Conservation (phyloP, 2,888 invertebrate species). For the Callosobruchus maculatus region DNA sequence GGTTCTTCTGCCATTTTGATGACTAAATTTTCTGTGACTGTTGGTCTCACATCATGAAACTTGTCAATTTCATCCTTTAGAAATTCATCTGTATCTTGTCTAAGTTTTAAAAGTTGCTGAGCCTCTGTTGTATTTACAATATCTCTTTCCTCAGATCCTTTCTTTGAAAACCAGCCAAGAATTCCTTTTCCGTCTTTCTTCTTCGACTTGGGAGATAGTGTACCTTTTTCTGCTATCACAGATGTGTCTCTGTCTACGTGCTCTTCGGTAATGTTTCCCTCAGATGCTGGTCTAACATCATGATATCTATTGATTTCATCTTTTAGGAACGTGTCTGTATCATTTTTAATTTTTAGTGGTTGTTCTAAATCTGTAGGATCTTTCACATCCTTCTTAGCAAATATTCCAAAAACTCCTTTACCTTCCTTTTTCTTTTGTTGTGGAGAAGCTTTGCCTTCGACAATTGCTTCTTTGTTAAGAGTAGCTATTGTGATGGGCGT, state of each 20-base stretch:
- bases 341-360: neutral
- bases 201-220: neutral
- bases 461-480: neutral
- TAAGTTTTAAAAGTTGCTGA: neutral
- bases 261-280: neutral
- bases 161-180: slow-evolving; percentile 10
- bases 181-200: neutral
- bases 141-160: neutral
- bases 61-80: slow-evolving; percentile 1
- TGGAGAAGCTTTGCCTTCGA: neutral
- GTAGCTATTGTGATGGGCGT: too few relatives aligned
- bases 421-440: too few relatives aligned
- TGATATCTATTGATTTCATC: slow-evolving; percentile 14
- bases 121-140: neutral
- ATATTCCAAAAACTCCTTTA: too few relatives aligned
- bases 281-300: slow-evolving; percentile 11
- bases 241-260: too few relatives aligned
- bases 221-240: neutral
- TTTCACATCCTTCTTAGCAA: too few relatives aligned
- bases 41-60: slow-evolving; percentile 8
- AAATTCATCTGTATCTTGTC: neutral
- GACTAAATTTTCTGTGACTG: neutral
- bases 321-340: neutral
- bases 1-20: neutral
- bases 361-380: too few relatives aligned